Percentiles rank a stretch among this genome's conserved stretches.
These are phyloP conservation scores for Drosophila lacteicornis DNA, from an alignment of 1,140 invertebrate genomes.

Conservation along the genomic window DNA sequence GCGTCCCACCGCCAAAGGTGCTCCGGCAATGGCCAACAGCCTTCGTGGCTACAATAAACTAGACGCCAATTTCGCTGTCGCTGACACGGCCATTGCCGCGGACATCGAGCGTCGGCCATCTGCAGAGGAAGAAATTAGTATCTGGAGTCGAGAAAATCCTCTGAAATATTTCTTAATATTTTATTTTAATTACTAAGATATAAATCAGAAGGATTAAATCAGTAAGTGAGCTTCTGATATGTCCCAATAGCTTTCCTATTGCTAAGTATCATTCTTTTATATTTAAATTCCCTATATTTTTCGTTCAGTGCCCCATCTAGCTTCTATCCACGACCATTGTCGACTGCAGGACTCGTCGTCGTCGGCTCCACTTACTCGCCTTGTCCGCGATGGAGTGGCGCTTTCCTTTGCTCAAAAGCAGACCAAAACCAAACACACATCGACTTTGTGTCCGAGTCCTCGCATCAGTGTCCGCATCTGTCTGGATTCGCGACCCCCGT, in stretches of 20 bases:
- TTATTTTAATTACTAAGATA: not conserved
- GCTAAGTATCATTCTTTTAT: too few species aligned
- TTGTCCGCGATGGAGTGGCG: conserved; percentile 41
- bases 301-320: conserved; percentile 21
- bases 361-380: conserved; percentile 48
- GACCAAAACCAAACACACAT: conserved; percentile 64
- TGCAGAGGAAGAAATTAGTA: conserved; percentile 13
- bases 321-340: conserved; percentile 45
- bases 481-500: conserved; percentile 46
- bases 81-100: conserved; percentile 48
- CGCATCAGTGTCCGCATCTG: conserved; percentile 56
- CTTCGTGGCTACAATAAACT: conserved; percentile 63
- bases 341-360: conserved; percentile 26
- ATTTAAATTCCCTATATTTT: not conserved
- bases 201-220: not conserved
- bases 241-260: too few species aligned
- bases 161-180: not conserved
- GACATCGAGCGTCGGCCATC: conserved; percentile 35
- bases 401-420: conserved; percentile 58
- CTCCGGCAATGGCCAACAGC: conserved; percentile 50
- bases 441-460: conserved; percentile 64
- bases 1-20: conserved; percentile 41
- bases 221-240: not conserved
- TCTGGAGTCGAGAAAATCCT: too few species aligned
- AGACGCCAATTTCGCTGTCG: conserved; percentile 53